phyloP scores from a whole-genome alignment of 1,140 invertebrate species.

The Holcopasites calliopsidis region DNA sequence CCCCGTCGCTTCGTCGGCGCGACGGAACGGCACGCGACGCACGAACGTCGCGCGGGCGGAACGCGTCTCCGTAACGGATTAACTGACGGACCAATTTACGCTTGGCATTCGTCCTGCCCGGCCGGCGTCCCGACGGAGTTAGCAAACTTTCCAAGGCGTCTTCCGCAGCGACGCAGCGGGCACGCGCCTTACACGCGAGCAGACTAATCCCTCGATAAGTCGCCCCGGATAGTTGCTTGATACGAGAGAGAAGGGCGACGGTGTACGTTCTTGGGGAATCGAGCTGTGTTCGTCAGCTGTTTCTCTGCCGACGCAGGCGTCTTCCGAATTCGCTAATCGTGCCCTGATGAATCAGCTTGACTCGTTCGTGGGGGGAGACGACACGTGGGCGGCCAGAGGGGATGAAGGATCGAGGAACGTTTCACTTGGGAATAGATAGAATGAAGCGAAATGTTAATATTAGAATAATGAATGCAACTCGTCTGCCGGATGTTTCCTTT shows the following conservation, averaged over 20 bases:
- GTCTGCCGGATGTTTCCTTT: constrained; percentile 51
- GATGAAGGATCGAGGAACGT: too few relatives aligned
- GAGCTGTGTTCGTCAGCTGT: constrained; percentile 7
- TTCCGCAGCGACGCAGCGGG: constrained; percentile 3
- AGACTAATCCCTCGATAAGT: constrained; percentile 43
- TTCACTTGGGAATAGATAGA: too few relatives aligned
- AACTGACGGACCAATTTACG: constrained; percentile 35
- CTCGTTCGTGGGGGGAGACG: too few relatives aligned
- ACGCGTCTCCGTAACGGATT: constrained; percentile 19
- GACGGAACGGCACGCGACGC: not conserved
- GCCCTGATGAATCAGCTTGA: constrained; percentile 5
- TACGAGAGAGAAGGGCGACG: constrained; percentile 31
- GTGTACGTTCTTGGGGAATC: constrained; percentile 17
- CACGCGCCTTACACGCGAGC: constrained; percentile 1
- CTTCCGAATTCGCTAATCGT: constrained; percentile 22
- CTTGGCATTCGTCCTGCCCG: constrained; percentile 14
- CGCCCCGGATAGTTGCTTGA: constrained; percentile 22
- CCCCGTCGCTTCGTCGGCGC: too few relatives aligned
- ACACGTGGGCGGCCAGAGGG: too few relatives aligned
- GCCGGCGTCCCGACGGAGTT: constrained; percentile 28
- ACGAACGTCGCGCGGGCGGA: not conserved
- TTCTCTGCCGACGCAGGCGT: constrained; percentile 2
- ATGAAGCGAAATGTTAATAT: too few relatives aligned
- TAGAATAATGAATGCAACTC: too few relatives aligned
- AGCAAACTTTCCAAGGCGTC: constrained; percentile 33